Evolutionary conservation across 2,113 vertebrate genomes (phyloP), one percentile per base, ranked within the genome.

Genomic region (Sebastes schlegelii): DNA sequence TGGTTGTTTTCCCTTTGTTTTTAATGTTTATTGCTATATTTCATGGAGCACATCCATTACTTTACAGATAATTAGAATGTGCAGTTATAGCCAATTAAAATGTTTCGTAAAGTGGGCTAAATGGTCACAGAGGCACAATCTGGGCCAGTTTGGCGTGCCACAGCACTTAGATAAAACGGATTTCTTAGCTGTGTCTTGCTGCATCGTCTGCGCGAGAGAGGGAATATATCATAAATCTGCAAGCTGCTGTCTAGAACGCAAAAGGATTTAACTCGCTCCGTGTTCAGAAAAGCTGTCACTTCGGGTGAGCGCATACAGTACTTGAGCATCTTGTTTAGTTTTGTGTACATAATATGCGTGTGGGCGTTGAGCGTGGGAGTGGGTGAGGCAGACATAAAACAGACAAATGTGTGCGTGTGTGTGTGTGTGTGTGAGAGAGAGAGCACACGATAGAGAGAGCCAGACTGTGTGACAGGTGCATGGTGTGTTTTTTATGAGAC

Each of bases 201-300:
- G 74, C 69, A 62, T 79, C 74, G 69, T 87, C 66, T 74, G 46
- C 77, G 49, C 49, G 61, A 78, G 60, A 73, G 54, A 79, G 63
- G 79, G 74, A 63, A 81, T 80, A 55, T 55, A 64, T 86, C 80
- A 74, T 86, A 78, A 81, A 90, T 90, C 71, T 76, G 77, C 48
- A 80, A 79, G 67, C 81, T 70, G 52, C 82, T 60, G 82, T 75
- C 83, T 70, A 42, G 51, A 81, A 82, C 1, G 19, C 19, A 21
- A 23, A 17, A 26, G 34, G 52, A 83, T 74, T 88, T 63, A 57
- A 74, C 66, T 87, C 63, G 34, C 49, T 86, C 43, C 21, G 57
- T 77, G 63, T 77, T 88, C 55, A 67, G 74, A 70, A 68, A 89
- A 84, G 73, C 82, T 86, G 86, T 85, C 86, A 83, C 73, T 81